These are phyloP conservation scores for Cataglyphis altisquamis DNA, from an alignment of 2,888 invertebrate genomes.

Conservation along the genomic window DNA sequence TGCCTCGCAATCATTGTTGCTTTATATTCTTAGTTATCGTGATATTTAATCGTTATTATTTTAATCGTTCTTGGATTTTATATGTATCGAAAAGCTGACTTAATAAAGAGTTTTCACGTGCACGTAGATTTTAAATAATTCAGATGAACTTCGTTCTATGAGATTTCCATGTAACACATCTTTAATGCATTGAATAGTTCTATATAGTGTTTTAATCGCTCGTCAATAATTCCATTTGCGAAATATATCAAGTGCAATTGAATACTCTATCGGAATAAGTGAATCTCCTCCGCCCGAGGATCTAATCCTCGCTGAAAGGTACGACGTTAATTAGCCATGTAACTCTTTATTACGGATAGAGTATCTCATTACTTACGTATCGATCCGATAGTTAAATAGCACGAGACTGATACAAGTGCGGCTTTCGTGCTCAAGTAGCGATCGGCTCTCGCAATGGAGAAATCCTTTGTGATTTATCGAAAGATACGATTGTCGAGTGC, in stretches of 20 bases:
- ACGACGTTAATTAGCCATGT: conserved; percentile 42
- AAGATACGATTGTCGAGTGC: conserved; percentile 12
- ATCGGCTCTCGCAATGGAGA: conserved; percentile 15
- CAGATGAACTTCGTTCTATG: not conserved
- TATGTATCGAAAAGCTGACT: conserved; percentile 26
- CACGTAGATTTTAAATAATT: conserved; percentile 10
- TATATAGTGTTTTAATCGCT: conserved; percentile 3
- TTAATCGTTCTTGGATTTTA: conserved; percentile 34
- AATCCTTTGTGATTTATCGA: conserved; percentile 49
- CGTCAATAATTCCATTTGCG: not conserved
- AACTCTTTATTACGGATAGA: conserved; percentile 27
- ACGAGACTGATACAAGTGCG: conserved; percentile 12
- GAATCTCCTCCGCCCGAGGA: not conserved
- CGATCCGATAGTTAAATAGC: conserved; percentile 40
- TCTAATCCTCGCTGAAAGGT: conserved; percentile 15
- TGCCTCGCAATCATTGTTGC: conserved; percentile 4
- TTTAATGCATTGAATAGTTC: conserved; percentile 6
- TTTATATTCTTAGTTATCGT: conserved; percentile 19
- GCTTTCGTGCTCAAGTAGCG: conserved; percentile 8
- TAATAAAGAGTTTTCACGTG: conserved; percentile 5
- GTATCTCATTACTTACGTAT: conserved; percentile 48
- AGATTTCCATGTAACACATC: conserved; percentile 2
- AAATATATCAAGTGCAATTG: not conserved
- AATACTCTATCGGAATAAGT: conserved; percentile 7
- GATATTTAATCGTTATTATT: conserved; percentile 2